Evolutionary conservation across 2,113 vertebrate species (phyloP).

Genomic region (Mesitornis unicolor): DNA sequence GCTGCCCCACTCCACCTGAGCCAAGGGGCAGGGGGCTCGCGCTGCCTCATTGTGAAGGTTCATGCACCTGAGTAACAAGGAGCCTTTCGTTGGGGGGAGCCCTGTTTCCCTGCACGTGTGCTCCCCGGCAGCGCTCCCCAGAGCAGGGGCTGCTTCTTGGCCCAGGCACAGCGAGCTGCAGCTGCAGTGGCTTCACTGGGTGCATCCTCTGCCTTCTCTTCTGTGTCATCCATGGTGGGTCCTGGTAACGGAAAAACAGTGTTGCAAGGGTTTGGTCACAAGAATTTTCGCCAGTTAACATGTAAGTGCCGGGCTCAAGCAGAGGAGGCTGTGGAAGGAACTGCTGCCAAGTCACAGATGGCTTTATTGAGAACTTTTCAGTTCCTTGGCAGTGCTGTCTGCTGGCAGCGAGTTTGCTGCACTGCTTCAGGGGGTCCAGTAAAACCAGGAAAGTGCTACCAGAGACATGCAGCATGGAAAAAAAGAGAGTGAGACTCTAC

Average conservation of each 20-base stretch:
- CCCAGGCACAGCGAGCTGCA: not conserved
- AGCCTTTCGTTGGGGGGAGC: not conserved
- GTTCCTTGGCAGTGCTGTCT: rapidly evolving
- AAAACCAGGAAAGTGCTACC: not conserved
- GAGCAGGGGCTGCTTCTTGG: not conserved
- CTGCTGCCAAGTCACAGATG: too few species aligned
- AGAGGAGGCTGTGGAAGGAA: not conserved
- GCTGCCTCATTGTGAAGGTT: not conserved
- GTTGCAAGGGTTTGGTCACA: not conserved
- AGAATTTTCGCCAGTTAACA: not conserved
- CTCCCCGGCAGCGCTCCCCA: not conserved
- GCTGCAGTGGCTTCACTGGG: not conserved
- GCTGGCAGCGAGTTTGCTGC: rapidly evolving
- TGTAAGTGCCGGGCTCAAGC: not conserved
- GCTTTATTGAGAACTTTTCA: not conserved
- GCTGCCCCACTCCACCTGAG: not conserved
- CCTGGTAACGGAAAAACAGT: not conserved
- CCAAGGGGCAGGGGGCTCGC: rapidly evolving
- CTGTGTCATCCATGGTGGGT: rapidly evolving
- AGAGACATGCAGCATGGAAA: not conserved
- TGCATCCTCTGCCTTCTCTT: not conserved
- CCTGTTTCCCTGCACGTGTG: rapidly evolving
- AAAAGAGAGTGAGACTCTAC: not conserved
- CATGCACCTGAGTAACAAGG: rapidly evolving
- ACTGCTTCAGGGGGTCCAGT: rapidly evolving